A percentile compares a stretch with the other conserved stretches of the same genome.
Conservation (phyloP, 2,888 invertebrate genomes). For the Latheticus oryzae region DNA sequence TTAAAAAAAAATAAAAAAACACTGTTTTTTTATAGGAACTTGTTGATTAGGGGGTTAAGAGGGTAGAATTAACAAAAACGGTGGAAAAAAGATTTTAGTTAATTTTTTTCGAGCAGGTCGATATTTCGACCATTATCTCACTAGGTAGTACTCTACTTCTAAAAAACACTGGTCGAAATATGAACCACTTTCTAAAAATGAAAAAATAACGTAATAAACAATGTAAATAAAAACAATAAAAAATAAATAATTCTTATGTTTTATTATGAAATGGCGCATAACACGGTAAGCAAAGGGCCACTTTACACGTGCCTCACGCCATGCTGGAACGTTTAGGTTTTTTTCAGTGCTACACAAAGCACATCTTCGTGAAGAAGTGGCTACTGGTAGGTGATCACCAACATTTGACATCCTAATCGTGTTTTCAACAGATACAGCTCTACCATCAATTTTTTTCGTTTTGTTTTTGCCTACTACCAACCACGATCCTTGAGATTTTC, state of each 20-base stretch:
- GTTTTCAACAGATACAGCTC: conserved; percentile 5
- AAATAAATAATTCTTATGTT: neutral
- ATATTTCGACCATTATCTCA: neutral
- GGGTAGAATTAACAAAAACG: neutral
- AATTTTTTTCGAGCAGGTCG: neutral
- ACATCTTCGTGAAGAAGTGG: conserved; percentile 7
- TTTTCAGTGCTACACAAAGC: conserved; percentile 7
- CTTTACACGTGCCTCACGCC: neutral
- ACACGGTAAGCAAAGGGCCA: conserved; percentile 1
- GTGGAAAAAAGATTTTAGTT: neutral
- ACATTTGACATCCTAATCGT: conserved; percentile 1
- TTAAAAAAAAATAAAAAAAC: neutral
- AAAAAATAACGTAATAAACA: conserved; percentile 1
- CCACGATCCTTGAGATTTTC: conserved; percentile 3
- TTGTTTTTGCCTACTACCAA: conserved; percentile 3
- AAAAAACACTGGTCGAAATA: conserved; percentile 1
- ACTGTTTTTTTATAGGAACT: neutral
- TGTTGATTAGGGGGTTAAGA: conserved; percentile 1
- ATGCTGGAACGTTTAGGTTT: conserved; percentile 1
- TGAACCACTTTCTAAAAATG: neutral
- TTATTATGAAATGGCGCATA: conserved; percentile 1
- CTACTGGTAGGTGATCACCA: conserved; percentile 1
- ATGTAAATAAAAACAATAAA: conserved; percentile 1
- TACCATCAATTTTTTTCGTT: conserved; percentile 9
- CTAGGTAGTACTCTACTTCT: neutral